Conservation (phyloP, 2,797 vertebrate species). For the Trichosurus vulpecula region DNA sequence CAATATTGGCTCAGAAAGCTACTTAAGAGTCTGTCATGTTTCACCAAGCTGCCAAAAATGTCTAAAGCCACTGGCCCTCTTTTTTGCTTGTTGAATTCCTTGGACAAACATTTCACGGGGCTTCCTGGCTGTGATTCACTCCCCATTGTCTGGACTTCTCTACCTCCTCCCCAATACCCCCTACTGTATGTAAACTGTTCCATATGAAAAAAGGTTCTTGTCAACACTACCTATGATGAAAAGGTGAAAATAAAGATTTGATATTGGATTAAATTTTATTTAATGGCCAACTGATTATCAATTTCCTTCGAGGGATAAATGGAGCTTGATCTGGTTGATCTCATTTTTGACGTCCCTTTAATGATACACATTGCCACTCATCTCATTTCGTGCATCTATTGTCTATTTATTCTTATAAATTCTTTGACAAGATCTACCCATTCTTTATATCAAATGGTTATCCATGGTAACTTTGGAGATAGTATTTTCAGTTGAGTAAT, state of each 20-base stretch:
- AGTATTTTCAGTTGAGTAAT: not conserved
- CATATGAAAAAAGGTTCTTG: not conserved
- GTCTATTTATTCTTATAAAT: not conserved
- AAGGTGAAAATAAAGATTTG: not conserved
- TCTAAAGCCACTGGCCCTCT: not conserved
- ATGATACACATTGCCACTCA: not conserved
- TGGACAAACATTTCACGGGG: not conserved
- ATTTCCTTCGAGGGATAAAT: not conserved
- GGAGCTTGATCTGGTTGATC: not conserved
- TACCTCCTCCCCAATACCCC: not conserved
- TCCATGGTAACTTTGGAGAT: not conserved
- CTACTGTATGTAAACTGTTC: not conserved
- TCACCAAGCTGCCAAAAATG: conserved; percentile 56
- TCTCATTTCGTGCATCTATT: not conserved
- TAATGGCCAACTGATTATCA: not conserved
- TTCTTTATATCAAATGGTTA: not conserved
- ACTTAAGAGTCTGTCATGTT: conserved; percentile 53
- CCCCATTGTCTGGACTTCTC: not conserved
- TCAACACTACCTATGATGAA: not conserved
- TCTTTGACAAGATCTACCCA: not conserved
- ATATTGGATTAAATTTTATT: not conserved
- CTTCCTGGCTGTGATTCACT: not conserved
- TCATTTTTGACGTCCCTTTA: not conserved
- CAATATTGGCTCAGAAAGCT: conserved; percentile 76
- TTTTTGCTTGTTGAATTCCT: not conserved